Percentiles rank a stretch among this genome's conserved stretches.
Conservation (phyloP, 2,113 vertebrate species). For the Progne subis region DNA sequence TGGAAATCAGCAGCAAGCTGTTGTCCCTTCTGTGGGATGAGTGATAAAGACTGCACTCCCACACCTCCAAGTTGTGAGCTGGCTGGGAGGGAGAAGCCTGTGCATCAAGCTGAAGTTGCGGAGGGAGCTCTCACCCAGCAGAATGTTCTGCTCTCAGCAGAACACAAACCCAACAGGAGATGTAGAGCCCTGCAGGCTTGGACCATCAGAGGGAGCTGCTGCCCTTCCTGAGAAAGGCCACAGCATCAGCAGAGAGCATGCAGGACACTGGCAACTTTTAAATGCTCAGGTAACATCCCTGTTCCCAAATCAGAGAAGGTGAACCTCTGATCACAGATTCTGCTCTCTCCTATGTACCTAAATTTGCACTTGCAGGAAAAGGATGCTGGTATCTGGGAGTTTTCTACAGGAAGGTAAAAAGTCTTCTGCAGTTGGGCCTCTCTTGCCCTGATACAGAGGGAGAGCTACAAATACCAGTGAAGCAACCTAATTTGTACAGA, state of each 20-base stretch:
- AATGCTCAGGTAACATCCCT: background rate
- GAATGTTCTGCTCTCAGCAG: background rate
- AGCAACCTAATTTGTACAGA: background rate
- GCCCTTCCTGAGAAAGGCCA: conserved; percentile 20
- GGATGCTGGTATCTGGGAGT: background rate
- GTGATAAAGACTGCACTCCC: background rate
- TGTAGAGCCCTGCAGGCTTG: background rate
- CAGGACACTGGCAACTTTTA: background rate
- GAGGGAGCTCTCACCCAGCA: background rate
- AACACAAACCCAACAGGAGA: background rate
- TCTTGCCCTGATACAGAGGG: background rate
- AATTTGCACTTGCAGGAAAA: background rate
- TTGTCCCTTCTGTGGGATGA: background rate
- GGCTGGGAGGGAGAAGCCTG: background rate
- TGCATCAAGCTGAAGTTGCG: background rate
- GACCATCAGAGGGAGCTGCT: conserved; percentile 72
- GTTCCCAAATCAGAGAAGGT: background rate
- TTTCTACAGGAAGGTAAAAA: background rate
- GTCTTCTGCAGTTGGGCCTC: background rate
- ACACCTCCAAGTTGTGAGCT: background rate
- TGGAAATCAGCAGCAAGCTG: background rate
- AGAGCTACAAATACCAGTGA: background rate
- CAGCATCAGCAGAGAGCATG: background rate
- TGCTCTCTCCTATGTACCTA: background rate
- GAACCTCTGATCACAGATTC: background rate